Conservation (phyloP, 2,888 invertebrate species). For the Tolmerus cingulatus region DNA sequence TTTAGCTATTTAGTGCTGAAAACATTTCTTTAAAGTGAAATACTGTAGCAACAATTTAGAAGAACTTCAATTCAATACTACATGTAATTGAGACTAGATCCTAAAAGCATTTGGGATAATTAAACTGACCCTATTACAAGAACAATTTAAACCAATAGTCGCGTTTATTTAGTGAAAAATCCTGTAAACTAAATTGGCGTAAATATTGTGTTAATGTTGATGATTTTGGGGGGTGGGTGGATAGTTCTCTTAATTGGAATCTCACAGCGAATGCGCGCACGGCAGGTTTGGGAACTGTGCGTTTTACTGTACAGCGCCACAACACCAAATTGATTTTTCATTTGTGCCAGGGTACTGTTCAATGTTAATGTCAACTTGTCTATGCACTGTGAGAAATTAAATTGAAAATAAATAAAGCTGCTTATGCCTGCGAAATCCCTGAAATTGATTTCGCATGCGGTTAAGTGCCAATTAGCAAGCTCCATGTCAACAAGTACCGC, state of each 20-base stretch:
- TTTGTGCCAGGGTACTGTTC: neutral
- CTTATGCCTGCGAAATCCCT: constrained; percentile 36
- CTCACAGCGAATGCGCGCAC: neutral
- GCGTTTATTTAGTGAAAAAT: neutral
- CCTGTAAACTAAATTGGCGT: neutral
- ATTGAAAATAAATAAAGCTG: constrained; percentile 47
- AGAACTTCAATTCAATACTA: neutral
- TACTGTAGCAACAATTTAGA: neutral
- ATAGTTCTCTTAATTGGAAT: neutral
- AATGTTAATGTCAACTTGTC: constrained; percentile 6
- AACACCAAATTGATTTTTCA: constrained; percentile 11
- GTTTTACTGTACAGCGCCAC: neutral
- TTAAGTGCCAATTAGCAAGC: constrained; percentile 46
- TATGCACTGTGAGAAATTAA: constrained; percentile 27
- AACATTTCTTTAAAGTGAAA: neutral
- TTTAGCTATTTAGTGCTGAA: neutral
- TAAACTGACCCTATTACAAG: neutral
- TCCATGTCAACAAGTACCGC: constrained; percentile 45
- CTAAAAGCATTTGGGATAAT: neutral
- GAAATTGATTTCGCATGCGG: constrained; percentile 44
- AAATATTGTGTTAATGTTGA: neutral
- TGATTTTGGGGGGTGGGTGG: neutral
- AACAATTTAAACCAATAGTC: neutral
- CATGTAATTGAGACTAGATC: neutral
- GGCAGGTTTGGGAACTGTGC: neutral